These are phyloP conservation scores for Ennomos fuscantarius DNA, from an alignment of 2,888 invertebrate genomes.

Conservation along the genomic window DNA sequence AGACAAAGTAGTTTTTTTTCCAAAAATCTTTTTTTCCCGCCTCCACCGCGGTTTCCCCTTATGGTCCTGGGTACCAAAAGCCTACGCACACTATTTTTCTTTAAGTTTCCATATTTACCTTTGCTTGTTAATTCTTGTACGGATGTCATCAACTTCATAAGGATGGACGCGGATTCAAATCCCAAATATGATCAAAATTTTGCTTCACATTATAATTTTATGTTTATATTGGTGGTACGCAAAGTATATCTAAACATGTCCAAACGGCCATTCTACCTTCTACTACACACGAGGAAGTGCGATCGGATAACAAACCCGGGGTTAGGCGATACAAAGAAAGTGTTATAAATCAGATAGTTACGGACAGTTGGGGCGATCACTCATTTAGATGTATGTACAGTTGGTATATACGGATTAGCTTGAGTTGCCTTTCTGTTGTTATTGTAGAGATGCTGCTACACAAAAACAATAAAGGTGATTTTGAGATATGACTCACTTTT, in stretches of 20 bases:
- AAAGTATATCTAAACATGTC: background rate
- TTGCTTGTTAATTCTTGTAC: no score
- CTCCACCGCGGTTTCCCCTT: no score
- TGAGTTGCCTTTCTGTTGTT: conserved; percentile 3
- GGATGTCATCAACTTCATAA: no score
- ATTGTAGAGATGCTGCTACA: no score
- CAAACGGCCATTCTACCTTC: conserved; percentile 10
- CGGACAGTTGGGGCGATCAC: conserved; percentile 36
- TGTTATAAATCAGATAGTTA: conserved; percentile 39
- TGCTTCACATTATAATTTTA: no score
- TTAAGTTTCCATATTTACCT: no score
- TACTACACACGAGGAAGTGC: background rate
- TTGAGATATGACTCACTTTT: background rate
- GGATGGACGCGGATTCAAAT: no score
- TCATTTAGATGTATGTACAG: conserved; percentile 38
- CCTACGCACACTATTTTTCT: no score
- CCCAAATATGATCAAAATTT: no score
- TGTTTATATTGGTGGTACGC: background rate
- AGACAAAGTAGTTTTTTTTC: no score
- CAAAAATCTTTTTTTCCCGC: no score
- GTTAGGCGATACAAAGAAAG: conserved; percentile 39
- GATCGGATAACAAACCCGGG: conserved; percentile 38
- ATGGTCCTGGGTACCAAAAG: no score
- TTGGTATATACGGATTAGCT: conserved; percentile 14
- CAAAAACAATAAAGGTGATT: background rate